Evolutionary conservation across 2,113 vertebrate genomes (phyloP), one percentile per base, ranked within the genome.

Genomic region (Burhinus oedicnemus): DNA sequence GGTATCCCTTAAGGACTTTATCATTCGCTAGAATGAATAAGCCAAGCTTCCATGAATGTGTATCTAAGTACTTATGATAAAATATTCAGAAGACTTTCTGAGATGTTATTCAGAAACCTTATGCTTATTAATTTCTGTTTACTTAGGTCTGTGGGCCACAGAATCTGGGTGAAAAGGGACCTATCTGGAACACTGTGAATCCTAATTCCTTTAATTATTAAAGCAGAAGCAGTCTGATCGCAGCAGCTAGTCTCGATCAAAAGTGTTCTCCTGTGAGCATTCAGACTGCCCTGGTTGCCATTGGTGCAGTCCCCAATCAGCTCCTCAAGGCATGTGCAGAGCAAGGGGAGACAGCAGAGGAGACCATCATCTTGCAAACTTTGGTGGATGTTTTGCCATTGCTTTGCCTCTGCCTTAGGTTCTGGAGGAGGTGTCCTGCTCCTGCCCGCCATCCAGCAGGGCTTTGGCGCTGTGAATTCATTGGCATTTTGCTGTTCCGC

Each of bases 71-170:
- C 93, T 89, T 65, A 89, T 0, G 34, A 87, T 97, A 68, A 97
- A 97, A 96, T 89, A 97, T 94, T 96, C 84, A 96, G 40, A 38
- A 87, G 86, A 52, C 86, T 93, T 84, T 45, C 45, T 4, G 7
- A 89, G 94, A 81, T 72, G 51, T 87, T 91, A 76, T 42, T 89
- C 71, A 49, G 52, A 72, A 95, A 36, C 40, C 32, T 94, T 36
- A 6, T 65, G 34, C 83, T 65, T 76, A 76, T 84, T 87, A 82
- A 65, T 84, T 95, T 64, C 74, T 89, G 17, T 89, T 93, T 95
- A 70, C 77, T 54, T 17, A 38, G 30, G 61, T 93, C 61, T 92
- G 25, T 49, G 57, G 77, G 83, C 47, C 62, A 62, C 34, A 44
- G 81, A 76, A 49, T 49, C 36, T 45, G 89, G 13, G 77, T 71